These are phyloP conservation scores for Eulimnadia texana DNA, from an alignment of 1,140 invertebrate genomes.

Conservation along the genomic window DNA sequence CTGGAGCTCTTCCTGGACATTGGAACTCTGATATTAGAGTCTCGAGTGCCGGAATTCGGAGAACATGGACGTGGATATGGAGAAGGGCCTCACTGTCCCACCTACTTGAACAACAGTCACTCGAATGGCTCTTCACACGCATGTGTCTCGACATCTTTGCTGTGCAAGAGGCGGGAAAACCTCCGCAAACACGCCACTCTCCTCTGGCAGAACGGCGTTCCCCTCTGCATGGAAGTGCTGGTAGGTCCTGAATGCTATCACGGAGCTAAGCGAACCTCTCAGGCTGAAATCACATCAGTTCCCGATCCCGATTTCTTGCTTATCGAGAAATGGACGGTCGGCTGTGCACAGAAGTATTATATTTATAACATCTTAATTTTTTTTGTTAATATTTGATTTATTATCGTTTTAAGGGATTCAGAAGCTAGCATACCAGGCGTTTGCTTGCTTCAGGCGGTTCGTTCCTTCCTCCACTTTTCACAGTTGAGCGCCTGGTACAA, in stretches of 20 bases:
- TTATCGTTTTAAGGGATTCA: slow-evolving; percentile 18
- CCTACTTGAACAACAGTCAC: slow-evolving; percentile 21
- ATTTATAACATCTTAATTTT: no score
- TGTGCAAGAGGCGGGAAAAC: slow-evolving; percentile 39
- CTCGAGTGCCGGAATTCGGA: slow-evolving; percentile 44
- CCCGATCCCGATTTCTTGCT: slow-evolving; percentile 34
- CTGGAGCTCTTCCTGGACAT: slow-evolving; percentile 39
- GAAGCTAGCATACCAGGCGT: slow-evolving; percentile 39
- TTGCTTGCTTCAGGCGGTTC: slow-evolving; percentile 67
- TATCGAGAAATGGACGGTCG: slow-evolving; percentile 58
- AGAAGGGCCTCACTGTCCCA: slow-evolving; percentile 53
- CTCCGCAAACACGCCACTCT: slow-evolving; percentile 36
- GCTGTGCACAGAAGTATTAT: slow-evolving; percentile 42
- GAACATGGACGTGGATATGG: slow-evolving; percentile 44
- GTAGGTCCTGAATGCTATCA: slow-evolving; percentile 50
- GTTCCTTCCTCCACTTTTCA: slow-evolving; percentile 90
- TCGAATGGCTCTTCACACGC: neutral
- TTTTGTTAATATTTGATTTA: no score
- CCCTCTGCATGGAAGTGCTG: slow-evolving; percentile 55
- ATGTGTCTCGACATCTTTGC: slow-evolving; percentile 18
- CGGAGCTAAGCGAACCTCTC: slow-evolving; percentile 31
- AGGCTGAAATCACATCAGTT: slow-evolving; percentile 33
- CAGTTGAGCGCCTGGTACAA: slow-evolving; percentile 80
- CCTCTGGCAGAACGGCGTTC: slow-evolving; percentile 42
- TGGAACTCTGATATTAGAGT: slow-evolving; percentile 49